Base-by-base conservation (phyloP, 1,140 invertebrate species). In the Bactericera cockerelli region DNA sequence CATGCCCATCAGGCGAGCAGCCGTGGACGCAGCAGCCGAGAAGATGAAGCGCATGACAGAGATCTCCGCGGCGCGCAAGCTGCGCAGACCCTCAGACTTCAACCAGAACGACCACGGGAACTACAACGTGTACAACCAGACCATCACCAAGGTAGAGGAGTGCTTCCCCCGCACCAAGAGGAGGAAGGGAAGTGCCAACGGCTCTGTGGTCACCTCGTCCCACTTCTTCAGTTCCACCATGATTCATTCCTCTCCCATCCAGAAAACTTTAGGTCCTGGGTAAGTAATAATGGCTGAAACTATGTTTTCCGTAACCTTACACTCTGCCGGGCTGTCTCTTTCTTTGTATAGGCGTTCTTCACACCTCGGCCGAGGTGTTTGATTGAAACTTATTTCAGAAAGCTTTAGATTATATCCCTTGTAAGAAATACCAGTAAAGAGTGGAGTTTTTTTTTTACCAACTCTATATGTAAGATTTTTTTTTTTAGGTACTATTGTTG, bases 91-190 rank as follows among this genome's bases (percentile, higher is more conserved):
- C 6, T 49, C 42, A 8, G 42, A 49, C 19, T 49, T 49, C 42
- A 49, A 49, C n/a, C 42, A 49, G 42, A 49, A 49, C 22, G 42
- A 49, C n/a, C 22, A 22, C 19, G 4, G n/a, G 6, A 22, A 19
- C 19, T 49, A 49, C 22, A 49, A 49, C 19, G 42, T 49, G n/a
- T 49, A 49, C 22, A 49, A 49, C 22, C 42, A 49, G 42, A 49
- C 42, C 42, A 22, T 19, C 22, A 16, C n/a, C 22, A 49, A 16
- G 22, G 8, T 16, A 16, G 22, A 49, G 6, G 42, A 49, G n/a
- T 16, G n/a, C 8, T 16, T 22, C n/a, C 42, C 42, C 4, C 42
- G 42, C 42, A 49, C 42, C 3, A 49, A 49, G 19, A 4, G 42
- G n/a, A 49, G 42, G 22, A 49, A 49, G 19, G 42, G 42, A 10